Percentiles rank a stretch among this genome's conserved stretches.
These are phyloP conservation scores for Athalia rosae DNA, from an alignment of 2,888 invertebrate genomes.

Conservation along the genomic window DNA sequence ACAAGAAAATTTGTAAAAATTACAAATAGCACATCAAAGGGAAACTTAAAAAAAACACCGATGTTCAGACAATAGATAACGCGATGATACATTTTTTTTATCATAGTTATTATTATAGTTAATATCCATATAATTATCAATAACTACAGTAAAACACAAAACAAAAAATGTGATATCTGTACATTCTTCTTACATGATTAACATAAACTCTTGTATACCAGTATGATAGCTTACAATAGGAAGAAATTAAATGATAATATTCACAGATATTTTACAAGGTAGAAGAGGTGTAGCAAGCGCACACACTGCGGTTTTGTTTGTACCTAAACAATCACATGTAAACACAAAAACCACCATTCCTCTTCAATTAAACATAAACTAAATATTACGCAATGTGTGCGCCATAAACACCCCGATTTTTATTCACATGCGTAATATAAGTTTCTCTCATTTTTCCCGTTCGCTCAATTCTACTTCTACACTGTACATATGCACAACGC, in stretches of 20 bases:
- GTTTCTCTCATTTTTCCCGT: slow-evolving; percentile 57
- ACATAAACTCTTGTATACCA: slow-evolving; percentile 71
- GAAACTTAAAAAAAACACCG: neutral
- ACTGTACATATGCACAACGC: slow-evolving; percentile 74
- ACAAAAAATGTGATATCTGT: slow-evolving; percentile 73
- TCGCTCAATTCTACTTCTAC: slow-evolving; percentile 64
- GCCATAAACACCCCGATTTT: slow-evolving; percentile 56
- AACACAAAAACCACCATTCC: slow-evolving; percentile 42
- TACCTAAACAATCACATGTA: slow-evolving; percentile 42
- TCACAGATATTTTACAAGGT: slow-evolving; percentile 74
- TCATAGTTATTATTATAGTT: slow-evolving; percentile 74
- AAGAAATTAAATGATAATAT: slow-evolving; percentile 73
- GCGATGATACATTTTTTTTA: slow-evolving; percentile 64
- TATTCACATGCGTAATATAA: slow-evolving; percentile 67
- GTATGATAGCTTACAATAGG: slow-evolving; percentile 70
- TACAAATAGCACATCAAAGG: neutral
- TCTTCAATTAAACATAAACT: slow-evolving; percentile 46
- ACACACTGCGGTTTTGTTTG: slow-evolving; percentile 59
- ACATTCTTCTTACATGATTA: slow-evolving; percentile 72
- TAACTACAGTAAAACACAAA: slow-evolving; percentile 74
- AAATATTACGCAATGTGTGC: slow-evolving; percentile 53
- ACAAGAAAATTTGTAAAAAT: neutral
- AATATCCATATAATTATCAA: slow-evolving; percentile 74
- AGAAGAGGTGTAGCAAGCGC: slow-evolving; percentile 64
- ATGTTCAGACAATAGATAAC: neutral